Evolutionary conservation across 2,888 invertebrate genomes (phyloP).

Genomic region (Caenorhabditis panamensis): DNA sequence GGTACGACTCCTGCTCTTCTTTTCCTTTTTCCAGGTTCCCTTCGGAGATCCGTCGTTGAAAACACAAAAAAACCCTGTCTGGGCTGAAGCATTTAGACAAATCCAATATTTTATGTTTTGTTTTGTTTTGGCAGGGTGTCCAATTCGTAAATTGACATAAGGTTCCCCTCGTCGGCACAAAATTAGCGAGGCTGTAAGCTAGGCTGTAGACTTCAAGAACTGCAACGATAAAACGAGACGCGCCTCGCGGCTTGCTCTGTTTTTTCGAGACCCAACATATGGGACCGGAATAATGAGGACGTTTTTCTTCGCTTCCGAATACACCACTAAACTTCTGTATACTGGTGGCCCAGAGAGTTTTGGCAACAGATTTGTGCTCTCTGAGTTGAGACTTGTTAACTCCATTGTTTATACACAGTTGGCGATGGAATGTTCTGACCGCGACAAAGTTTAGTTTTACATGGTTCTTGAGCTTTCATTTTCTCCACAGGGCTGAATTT

Average conservation of each 20-base stretch:
- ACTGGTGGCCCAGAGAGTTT: slow-evolving; percentile 4
- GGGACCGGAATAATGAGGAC: slow-evolving; percentile 54
- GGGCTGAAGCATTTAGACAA: slow-evolving; percentile 16
- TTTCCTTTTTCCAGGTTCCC: neutral
- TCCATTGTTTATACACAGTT: slow-evolving; percentile 41
- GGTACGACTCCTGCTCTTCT: slow-evolving; percentile 12
- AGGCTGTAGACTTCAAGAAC: slow-evolving; percentile 53
- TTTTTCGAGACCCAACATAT: slow-evolving; percentile 42
- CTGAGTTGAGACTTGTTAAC: neutral
- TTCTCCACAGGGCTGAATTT: too few relatives aligned
- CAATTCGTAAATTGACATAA: slow-evolving; percentile 53
- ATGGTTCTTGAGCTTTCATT: neutral
- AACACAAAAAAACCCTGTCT: slow-evolving; percentile 21
- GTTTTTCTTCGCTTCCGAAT: slow-evolving; percentile 45
- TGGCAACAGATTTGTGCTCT: slow-evolving; percentile 41
- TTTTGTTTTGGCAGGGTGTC: slow-evolving; percentile 35
- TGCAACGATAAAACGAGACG: slow-evolving; percentile 52
- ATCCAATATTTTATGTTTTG: slow-evolving; percentile 54
- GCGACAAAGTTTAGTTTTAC: neutral
- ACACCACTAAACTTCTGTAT: slow-evolving; percentile 47
- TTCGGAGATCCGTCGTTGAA: slow-evolving; percentile 13
- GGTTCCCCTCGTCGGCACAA: slow-evolving; percentile 40
- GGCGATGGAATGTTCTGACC: neutral
- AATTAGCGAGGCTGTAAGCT: slow-evolving; percentile 25
- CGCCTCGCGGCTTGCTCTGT: slow-evolving; percentile 20